phyloP scores from a whole-genome alignment of 2,888 invertebrate genomes.

The Ectemnius continuus region DNA sequence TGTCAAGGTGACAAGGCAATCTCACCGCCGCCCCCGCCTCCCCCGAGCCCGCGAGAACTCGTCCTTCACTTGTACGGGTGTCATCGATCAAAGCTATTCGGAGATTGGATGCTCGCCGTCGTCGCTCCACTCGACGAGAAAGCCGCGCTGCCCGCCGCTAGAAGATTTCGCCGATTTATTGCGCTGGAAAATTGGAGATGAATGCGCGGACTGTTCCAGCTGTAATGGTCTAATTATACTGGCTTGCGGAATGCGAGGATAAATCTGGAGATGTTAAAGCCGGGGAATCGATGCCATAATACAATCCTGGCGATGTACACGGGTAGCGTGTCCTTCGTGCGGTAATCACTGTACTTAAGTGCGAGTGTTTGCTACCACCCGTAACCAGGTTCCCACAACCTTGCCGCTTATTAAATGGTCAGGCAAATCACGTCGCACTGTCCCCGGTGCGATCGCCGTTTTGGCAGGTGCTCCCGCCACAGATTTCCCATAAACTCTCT shows the following conservation, averaged over 20 bases:
- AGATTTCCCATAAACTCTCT: conserved; percentile 65
- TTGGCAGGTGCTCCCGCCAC: conserved; percentile 64
- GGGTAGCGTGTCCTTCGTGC: conserved; percentile 72
- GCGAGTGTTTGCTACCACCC: conserved; percentile 65
- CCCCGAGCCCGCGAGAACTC: conserved; percentile 43
- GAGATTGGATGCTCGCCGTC: conserved; percentile 40
- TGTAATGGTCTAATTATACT: not conserved
- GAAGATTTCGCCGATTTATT: not conserved
- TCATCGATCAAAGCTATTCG: conserved; percentile 62
- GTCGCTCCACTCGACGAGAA: not conserved
- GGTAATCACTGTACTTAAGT: conserved; percentile 74
- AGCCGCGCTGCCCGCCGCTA: not conserved
- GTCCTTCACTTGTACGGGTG: conserved; percentile 55
- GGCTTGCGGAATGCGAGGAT: not conserved
- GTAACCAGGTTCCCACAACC: conserved; percentile 76
- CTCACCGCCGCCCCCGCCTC: conserved; percentile 66
- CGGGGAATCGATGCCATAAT: conserved; percentile 42
- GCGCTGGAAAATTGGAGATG: not conserved
- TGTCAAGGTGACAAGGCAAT: conserved; percentile 76
- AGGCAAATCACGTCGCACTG: conserved; percentile 53
- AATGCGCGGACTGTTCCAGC: not conserved
- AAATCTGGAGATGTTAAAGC: not conserved
- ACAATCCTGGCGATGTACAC: conserved; percentile 59
- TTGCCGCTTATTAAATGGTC: conserved; percentile 62
- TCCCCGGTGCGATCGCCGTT: conserved; percentile 51